These are phyloP conservation scores for Drosophila orosa DNA, from an alignment of 1,140 invertebrate genomes.

Conservation along the genomic window DNA sequence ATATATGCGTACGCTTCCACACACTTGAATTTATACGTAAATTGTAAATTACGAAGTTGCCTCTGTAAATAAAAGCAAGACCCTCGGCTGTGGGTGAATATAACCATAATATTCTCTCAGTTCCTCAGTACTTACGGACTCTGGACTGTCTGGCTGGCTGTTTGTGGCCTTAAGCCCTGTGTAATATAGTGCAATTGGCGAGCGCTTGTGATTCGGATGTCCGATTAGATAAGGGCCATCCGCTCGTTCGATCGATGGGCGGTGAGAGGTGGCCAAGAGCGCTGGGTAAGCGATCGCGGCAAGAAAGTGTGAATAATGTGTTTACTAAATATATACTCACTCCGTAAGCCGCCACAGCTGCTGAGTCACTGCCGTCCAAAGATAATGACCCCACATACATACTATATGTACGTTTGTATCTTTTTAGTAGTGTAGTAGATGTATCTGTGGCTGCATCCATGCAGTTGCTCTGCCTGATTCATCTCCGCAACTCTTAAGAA, in stretches of 20 bases:
- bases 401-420: background rate
- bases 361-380: constrained; percentile 53
- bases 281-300: background rate
- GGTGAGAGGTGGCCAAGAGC: background rate
- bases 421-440: background rate
- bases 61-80: constrained; percentile 72
- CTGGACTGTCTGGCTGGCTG: background rate
- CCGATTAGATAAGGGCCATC: constrained; percentile 19
- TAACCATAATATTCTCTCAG: constrained; percentile 2
- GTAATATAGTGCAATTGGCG: constrained; percentile 23
- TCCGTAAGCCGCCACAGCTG: constrained; percentile 12
- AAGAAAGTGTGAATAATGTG: constrained; percentile 73
- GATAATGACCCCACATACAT: constrained; percentile 35
- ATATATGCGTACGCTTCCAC: constrained; percentile 60
- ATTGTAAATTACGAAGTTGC: constrained; percentile 69
- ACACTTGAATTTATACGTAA: constrained; percentile 68
- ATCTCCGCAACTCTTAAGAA: constrained; percentile 1
- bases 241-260: background rate
- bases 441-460: constrained; percentile 13
- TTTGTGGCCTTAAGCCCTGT: constrained; percentile 1
- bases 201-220: constrained; percentile 4
- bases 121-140: no score
- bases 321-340: constrained; percentile 27
- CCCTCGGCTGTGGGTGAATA: constrained; percentile 63
- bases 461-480: constrained; percentile 9